These are phyloP conservation scores for Myiotriccus ornatus DNA, from an alignment of 2,797 vertebrate species.

Conservation along the genomic window DNA sequence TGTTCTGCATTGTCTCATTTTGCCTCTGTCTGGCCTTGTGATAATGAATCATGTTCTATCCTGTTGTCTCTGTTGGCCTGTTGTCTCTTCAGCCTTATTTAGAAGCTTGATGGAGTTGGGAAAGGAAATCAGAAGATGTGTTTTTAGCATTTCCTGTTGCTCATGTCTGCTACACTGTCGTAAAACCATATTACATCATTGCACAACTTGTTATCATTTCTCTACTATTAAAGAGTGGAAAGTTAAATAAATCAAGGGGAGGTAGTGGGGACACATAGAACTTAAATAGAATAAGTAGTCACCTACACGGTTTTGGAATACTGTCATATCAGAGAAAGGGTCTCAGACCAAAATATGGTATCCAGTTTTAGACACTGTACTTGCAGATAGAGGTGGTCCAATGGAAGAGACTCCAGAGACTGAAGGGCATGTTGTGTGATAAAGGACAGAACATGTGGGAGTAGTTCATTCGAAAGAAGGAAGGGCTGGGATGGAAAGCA, in stretches of 20 bases:
- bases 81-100: neutral
- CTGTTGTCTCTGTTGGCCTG: too few relatives aligned
- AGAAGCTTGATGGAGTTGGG: neutral
- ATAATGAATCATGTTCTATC: neutral
- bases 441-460: neutral
- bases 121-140: neutral
- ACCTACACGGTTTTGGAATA: neutral
- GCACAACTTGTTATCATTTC: neutral
- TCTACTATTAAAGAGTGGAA: neutral
- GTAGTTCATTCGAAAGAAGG: neutral
- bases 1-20: neutral
- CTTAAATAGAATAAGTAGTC: neutral
- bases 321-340: neutral
- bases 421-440: neutral
- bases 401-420: neutral
- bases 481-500: neutral
- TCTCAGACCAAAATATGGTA: neutral
- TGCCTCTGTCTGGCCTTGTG: neutral
- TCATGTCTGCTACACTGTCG: neutral
- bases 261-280: fast-evolving
- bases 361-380: neutral
- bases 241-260: neutral
- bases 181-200: neutral
- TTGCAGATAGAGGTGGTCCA: neutral
- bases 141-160: neutral